Conservation (phyloP, 2,888 invertebrate species). For the Neoitamus cyanurus region DNA sequence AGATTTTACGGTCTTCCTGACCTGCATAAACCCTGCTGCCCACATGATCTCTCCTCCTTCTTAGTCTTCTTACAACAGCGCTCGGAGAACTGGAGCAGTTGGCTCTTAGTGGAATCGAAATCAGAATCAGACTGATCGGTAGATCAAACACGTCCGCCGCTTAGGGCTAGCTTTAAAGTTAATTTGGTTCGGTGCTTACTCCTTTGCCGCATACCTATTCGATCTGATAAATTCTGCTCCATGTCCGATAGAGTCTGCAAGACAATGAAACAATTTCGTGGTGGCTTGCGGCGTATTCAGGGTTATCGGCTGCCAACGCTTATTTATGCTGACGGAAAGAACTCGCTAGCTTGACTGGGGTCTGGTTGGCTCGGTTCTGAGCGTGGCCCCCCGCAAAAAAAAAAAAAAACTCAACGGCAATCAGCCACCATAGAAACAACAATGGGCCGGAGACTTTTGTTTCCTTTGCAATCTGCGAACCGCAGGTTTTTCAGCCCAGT, state of each 20-base stretch:
- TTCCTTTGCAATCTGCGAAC: neutral
- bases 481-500: neutral
- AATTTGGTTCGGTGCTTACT: neutral
- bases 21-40: neutral
- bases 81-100: neutral
- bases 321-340: neutral
- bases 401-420: slow-evolving; percentile 2
- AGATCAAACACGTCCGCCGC: slow-evolving; percentile 18
- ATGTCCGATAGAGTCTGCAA: neutral
- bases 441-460: neutral
- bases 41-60: neutral
- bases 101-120: neutral
- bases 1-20: neutral
- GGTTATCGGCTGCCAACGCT: slow-evolving; percentile 21
- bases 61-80: neutral
- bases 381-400: neutral
- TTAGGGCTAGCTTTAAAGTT: neutral
- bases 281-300: slow-evolving; percentile 23
- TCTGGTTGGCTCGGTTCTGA: neutral
- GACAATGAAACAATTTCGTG: slow-evolving; percentile 38
- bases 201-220: neutral
- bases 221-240: neutral
- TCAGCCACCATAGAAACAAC: slow-evolving; percentile 7
- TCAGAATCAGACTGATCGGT: neutral
- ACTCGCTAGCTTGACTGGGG: neutral